These are phyloP conservation scores for Tetraodon nigroviridis DNA, from an alignment of 2,113 vertebrate genomes.

Conservation along the genomic window DNA sequence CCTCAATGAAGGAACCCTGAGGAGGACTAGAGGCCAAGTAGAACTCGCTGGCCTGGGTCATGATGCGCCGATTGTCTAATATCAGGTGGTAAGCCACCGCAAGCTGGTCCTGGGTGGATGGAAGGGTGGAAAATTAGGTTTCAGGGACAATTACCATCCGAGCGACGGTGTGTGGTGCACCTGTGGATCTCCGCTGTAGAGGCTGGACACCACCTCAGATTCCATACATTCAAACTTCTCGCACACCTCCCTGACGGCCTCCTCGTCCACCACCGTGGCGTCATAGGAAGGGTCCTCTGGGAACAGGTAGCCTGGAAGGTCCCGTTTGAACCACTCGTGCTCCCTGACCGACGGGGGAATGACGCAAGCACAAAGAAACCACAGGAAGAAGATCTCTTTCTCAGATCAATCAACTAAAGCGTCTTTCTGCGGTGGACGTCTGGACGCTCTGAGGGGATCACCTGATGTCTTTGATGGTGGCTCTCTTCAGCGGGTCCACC, in stretches of 20 bases:
- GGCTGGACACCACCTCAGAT: constrained; percentile 89
- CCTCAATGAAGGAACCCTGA: constrained; percentile 92
- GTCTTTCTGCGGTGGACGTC: background rate
- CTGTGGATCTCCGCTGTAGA: constrained; percentile 92
- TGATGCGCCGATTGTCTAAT: constrained; percentile 97
- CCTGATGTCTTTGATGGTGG: constrained; percentile 98
- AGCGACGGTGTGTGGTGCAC: constrained; percentile 20
- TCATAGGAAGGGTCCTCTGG: constrained; percentile 96
- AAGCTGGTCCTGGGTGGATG: constrained; percentile 84
- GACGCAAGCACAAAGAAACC: too few species aligned
- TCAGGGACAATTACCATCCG: too few species aligned
- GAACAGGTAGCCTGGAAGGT: constrained; percentile 93
- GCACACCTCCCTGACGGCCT: constrained; percentile 92
- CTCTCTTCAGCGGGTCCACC: constrained; percentile 94
- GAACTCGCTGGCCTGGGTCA: constrained; percentile 99
- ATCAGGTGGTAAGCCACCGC: constrained; percentile 95
- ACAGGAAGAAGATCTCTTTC: too few species aligned
- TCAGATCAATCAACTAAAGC: too few species aligned
- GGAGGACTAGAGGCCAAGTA: constrained; percentile 97
- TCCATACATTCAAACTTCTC: constrained; percentile 96
- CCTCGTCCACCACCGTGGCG: constrained; percentile 87
- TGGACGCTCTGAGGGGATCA: constrained; percentile 30
- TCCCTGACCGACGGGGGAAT: constrained; percentile 74
- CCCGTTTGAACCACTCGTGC: constrained; percentile 97
- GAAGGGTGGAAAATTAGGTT: background rate